Conservation (phyloP, 2,113 vertebrate genomes). For the Gallinago media region DNA sequence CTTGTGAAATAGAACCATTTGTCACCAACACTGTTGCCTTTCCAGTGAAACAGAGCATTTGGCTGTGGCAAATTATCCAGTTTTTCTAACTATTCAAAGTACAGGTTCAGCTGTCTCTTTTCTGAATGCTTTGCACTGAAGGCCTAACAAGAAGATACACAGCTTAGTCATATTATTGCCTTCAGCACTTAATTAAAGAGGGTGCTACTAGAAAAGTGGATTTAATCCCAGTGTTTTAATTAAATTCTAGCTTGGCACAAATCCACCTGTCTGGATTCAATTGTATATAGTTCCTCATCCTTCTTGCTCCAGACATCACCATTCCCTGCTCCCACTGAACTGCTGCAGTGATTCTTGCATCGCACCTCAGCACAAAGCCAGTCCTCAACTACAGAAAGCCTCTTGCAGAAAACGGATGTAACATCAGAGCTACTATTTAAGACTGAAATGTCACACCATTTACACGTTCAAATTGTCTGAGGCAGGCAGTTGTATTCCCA, state of each 20-base stretch:
- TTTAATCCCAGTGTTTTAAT: slow-evolving; percentile 63
- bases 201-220: slow-evolving; percentile 39
- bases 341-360: background rate
- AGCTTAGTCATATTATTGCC: slow-evolving; percentile 37
- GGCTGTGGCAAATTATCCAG: background rate
- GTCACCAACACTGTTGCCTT: background rate
- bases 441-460: background rate
- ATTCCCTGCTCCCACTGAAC: background rate
- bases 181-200: slow-evolving; percentile 65
- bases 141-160: slow-evolving; percentile 4
- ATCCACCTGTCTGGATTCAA: slow-evolving; percentile 29
- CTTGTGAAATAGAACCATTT: background rate
- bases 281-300: background rate
- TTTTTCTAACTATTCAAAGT: background rate
- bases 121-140: background rate
- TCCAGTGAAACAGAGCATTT: background rate
- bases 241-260: slow-evolving; percentile 50
- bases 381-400: background rate
- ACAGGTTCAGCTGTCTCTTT: background rate
- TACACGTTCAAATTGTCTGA: background rate
- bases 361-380: background rate
- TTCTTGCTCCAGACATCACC: background rate
- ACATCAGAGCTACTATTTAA: background rate
- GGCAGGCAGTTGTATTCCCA: background rate
- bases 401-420: background rate